Evolutionary conservation across 2,888 invertebrate species (phyloP).

Genomic region (Trichopria drosophilae): DNA sequence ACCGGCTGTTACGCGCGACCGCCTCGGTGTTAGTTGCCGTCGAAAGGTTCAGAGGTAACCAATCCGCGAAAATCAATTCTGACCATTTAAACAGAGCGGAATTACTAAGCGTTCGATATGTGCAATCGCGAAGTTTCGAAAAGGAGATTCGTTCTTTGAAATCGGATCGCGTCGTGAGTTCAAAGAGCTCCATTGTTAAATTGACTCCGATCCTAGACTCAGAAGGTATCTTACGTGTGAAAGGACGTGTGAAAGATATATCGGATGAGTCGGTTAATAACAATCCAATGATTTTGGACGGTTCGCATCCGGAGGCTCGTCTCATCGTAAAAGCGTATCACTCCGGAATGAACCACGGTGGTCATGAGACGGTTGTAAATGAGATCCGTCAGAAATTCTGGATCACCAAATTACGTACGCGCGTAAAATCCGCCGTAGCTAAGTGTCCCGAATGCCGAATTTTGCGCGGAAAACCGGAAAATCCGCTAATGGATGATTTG

Average conservation of each 20-base stretch:
- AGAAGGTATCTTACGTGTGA: background rate
- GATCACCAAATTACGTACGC: background rate
- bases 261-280: background rate
- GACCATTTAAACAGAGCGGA: background rate
- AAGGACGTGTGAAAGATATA: background rate
- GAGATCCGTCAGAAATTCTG: background rate
- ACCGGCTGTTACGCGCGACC: background rate
- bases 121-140: background rate
- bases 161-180: background rate
- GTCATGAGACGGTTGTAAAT: background rate
- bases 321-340: background rate
- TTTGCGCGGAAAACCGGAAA: background rate
- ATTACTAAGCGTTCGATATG: background rate
- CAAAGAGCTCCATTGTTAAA: background rate
- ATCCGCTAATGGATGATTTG: background rate
- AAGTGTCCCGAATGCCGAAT: background rate
- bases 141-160: background rate
- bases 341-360: background rate
- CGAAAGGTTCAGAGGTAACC: background rate
- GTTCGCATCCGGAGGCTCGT: background rate
- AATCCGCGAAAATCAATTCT: background rate
- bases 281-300: background rate
- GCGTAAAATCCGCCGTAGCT: background rate
- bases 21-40: background rate
- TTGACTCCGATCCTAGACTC: background rate